Evolutionary conservation across 2,113 vertebrate species (phyloP).

Genomic region (Osmerus eperlanus): DNA sequence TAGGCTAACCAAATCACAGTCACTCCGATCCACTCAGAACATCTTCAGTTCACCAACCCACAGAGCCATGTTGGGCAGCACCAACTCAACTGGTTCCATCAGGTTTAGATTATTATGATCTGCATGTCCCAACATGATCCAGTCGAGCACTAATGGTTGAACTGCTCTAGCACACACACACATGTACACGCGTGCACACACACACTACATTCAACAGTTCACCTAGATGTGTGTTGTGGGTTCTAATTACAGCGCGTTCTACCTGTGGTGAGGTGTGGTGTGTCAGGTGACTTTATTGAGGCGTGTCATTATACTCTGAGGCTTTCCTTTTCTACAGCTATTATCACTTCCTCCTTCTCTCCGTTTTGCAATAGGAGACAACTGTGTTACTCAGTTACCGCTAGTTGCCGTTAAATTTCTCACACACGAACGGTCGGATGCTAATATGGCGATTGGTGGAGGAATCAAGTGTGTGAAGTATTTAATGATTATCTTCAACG

Average conservation of each 20-base stretch:
- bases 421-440: background rate
- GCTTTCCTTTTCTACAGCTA: background rate
- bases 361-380: background rate
- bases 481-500: slow-evolving; percentile 3
- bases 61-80: too few relatives aligned
- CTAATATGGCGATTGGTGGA: background rate
- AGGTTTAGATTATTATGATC: too few relatives aligned
- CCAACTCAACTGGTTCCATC: too few relatives aligned
- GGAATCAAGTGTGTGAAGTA: slow-evolving; percentile 13
- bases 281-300: slow-evolving; percentile 2
- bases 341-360: background rate
- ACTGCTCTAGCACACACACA: too few relatives aligned
- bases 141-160: background rate
- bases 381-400: background rate
- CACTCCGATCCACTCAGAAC: background rate
- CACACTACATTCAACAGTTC: background rate
- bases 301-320: background rate
- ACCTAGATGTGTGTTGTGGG: background rate
- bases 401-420: background rate
- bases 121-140: too few relatives aligned
- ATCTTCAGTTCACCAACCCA: background rate
- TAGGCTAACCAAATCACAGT: background rate
- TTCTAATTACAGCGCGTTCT: background rate
- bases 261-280: background rate
- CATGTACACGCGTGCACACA: background rate